Base-by-base conservation (phyloP, 2,888 invertebrate genomes). In the Oithona nana region DNA sequence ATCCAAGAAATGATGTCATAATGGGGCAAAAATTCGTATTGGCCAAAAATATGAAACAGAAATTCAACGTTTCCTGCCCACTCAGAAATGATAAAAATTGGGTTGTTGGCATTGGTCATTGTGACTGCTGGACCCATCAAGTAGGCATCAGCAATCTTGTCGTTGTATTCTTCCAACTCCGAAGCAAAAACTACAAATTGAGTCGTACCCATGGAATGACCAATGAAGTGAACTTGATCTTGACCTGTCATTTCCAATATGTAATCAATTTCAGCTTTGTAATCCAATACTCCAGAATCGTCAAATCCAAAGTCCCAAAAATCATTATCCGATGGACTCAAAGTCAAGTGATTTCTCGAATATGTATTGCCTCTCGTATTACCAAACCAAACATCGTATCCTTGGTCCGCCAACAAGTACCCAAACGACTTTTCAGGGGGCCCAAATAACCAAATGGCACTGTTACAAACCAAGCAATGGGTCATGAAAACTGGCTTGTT, bases 341-440 rank as follows among this genome's bases (percentile, higher is more conserved):
- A 70, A n/a, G 69, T 70, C 8, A 71, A 70, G 68, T 86, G 85
- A 3, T 70, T 74, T n/a, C 78, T 75, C 1, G 81, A 80, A 69
- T 82, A 83, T 28, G 74, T 76, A 69, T 82, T 86, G 6, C 88
- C 89, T 3, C 89, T 79, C 16, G 79, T 79, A 70, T 88, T 89
- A 0, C 84, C 83, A 74, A 89, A 74, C 88, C 88, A 90, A 0
- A 84, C 83, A 66, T 84, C 84, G 67, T 79, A 84, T n/a, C 83
- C 83, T 54, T 75, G 74, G 67, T 84, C 82, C 1, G 81, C 80
- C 3, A 84, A 72, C n/a, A 78, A 69, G 68, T 71, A 76, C 0
- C 69, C 54, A 20, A 54, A 24, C 16, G 54, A 54, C 26, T 54
- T 54, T 16, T 20, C 26, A 26, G 54, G 54, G 26, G 54, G 54